These are phyloP conservation scores for Brassicogethes aeneus DNA, from an alignment of 2,888 invertebrate species.

Conservation along the genomic window DNA sequence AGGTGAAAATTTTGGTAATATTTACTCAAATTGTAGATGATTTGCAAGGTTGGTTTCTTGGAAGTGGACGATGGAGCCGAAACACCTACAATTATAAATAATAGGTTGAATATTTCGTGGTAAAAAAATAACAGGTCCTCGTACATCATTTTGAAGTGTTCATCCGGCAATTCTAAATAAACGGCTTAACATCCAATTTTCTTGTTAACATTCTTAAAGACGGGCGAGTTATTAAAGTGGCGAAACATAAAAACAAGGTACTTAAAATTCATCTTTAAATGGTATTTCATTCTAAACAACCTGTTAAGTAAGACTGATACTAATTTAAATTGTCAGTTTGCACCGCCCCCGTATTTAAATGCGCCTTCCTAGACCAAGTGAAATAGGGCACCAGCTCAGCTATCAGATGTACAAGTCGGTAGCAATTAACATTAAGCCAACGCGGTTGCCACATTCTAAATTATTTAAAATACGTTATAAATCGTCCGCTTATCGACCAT, in stretches of 20 bases:
- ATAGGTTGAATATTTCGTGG: conserved; percentile 16
- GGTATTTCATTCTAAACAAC: conserved; percentile 25
- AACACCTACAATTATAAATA: conserved; percentile 22
- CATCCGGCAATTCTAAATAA: conserved; percentile 15
- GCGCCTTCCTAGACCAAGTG: conserved; percentile 22
- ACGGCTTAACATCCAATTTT: conserved; percentile 22
- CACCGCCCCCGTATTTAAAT: conserved; percentile 27
- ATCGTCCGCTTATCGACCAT: conserved; percentile 30
- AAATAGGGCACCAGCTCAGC: conserved; percentile 14
- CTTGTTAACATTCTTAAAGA: conserved; percentile 24
- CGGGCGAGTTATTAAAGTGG: conserved; percentile 13
- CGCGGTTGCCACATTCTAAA: conserved; percentile 27
- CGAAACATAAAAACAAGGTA: conserved; percentile 22
- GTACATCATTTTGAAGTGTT: conserved; percentile 20
- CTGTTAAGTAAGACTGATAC: conserved; percentile 21
- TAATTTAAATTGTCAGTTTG: conserved; percentile 27
- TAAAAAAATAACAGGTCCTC: conserved; percentile 14
- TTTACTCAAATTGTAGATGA: neutral
- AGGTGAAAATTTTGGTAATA: neutral
- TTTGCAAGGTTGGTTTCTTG: neutral
- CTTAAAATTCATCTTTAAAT: conserved; percentile 27
- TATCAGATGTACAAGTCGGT: conserved; percentile 19
- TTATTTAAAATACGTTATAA: conserved; percentile 32
- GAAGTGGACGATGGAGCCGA: neutral
- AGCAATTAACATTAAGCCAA: conserved; percentile 26